Evolutionary conservation across 30 jellyfish, hydroid and myxozoan species (phyloP), one percentile per base, ranked within the genome.

Genomic region (Euphysa ruthae): DNA sequence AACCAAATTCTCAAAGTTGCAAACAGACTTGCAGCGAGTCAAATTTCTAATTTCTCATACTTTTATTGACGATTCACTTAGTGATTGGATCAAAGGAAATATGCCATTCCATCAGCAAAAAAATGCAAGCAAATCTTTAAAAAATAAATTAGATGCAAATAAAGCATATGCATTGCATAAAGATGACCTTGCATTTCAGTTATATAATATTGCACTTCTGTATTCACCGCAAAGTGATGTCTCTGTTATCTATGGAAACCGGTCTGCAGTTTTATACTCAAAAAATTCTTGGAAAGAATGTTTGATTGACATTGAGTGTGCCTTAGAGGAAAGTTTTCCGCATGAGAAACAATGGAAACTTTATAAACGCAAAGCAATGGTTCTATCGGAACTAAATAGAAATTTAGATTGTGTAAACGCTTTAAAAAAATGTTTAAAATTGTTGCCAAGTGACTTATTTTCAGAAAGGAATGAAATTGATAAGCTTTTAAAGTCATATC

Each of bases 201-300:
- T 69, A 22, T 86, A 86, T 52, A 80, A 80, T 60, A 79, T 66
- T 14, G 82, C 92, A 32, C 35, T 86, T 16, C 14, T 52, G 0
- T 29, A 28, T 30, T 72, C 77, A 13, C 29, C 81, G 14, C 43
- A 58, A 19, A 10, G 44, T 7, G 62, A 71, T 15, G 19, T 30
- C 19, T 66, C 88, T 13, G 85, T 78, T 4, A 78, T 84, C 6
- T 79, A 38, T 51, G 96, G 82, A 0, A 86, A 86, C 72, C 93
- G 96, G 35, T 78, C 96, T 2, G 96, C 96, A 6, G 94, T 86
- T 7, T 61, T 86, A 20, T 79, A 71, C 50, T 44, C 66, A 23
- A 38, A 33, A 69, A 32, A 50, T 6, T 23, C 26, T 29, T 74
- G 23, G 71, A 30, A 51, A 21, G 44, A 78, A 49, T 86, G 96